phyloP scores from a whole-genome alignment of 2,113 vertebrate genomes.

The Calyptomena viridis region DNA sequence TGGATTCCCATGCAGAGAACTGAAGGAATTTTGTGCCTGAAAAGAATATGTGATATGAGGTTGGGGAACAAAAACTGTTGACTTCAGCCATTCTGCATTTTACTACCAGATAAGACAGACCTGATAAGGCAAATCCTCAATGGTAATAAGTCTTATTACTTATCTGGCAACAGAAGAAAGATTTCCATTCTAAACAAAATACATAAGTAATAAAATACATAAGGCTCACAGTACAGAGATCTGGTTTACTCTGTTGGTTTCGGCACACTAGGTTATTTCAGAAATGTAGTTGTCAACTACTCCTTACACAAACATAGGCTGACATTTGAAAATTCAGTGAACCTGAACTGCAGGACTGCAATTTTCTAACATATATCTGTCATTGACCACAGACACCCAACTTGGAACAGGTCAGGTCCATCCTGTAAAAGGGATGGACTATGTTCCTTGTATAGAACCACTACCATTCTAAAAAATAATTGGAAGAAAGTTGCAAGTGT shows the following conservation, averaged over 20 bases:
- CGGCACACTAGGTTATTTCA: neutral
- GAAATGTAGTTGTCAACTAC: neutral
- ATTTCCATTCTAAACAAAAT: neutral
- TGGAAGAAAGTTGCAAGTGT: neutral
- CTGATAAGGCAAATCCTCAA: neutral
- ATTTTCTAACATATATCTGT: neutral
- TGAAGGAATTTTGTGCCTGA: neutral
- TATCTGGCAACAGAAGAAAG: neutral
- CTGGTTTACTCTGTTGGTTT: neutral
- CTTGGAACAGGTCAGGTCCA: neutral
- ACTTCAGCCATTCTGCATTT: neutral
- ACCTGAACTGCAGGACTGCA: neutral
- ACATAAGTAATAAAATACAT: rapidly evolving
- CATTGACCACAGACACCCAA: neutral
- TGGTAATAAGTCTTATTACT: neutral
- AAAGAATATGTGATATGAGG: neutral
- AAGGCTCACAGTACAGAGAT: neutral
- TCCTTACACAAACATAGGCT: neutral
- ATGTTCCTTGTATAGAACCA: neutral
- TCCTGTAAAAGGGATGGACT: neutral
- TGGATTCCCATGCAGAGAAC: neutral
- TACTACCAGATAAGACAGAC: neutral
- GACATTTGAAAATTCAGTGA: neutral
- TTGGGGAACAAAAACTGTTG: rapidly evolving
- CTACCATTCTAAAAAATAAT: neutral